Percentiles rank a stretch among this genome's conserved stretches.
Evolutionary conservation across 2,113 vertebrate genomes (phyloP).

Genomic region (Anolis carolinensis): DNA sequence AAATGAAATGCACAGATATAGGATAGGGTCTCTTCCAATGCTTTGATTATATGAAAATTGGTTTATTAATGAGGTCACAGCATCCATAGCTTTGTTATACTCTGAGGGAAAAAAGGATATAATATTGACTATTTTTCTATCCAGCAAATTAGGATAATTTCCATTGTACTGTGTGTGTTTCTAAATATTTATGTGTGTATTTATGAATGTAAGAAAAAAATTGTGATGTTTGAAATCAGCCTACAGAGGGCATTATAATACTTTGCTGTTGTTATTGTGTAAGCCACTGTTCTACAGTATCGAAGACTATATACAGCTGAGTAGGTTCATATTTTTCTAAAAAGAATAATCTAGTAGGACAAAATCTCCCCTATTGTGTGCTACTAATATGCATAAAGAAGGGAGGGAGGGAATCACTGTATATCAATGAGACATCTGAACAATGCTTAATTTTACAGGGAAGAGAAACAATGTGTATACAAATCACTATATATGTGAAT

Average conservation of each 20-base stretch:
- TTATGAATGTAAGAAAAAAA: background rate
- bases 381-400: background rate
- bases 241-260: constrained; percentile 5
- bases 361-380: background rate
- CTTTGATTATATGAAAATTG: too few relatives aligned
- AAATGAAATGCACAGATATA: too few relatives aligned
- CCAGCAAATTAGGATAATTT: background rate
- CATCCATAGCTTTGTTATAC: too few relatives aligned
- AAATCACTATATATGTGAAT: background rate
- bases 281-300: background rate
- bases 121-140: background rate
- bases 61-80: too few relatives aligned
- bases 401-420: background rate
- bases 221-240: background rate
- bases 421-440: background rate
- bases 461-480: background rate
- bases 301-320: background rate
- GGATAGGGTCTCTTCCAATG: too few relatives aligned
- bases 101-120: background rate
- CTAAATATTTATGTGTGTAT: background rate
- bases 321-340: background rate
- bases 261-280: background rate
- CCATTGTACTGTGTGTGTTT: background rate
- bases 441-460: background rate
- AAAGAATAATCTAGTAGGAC: background rate